Evolutionary conservation across 2,888 invertebrate genomes (phyloP).

Genomic region (Prenolepis imparis): DNA sequence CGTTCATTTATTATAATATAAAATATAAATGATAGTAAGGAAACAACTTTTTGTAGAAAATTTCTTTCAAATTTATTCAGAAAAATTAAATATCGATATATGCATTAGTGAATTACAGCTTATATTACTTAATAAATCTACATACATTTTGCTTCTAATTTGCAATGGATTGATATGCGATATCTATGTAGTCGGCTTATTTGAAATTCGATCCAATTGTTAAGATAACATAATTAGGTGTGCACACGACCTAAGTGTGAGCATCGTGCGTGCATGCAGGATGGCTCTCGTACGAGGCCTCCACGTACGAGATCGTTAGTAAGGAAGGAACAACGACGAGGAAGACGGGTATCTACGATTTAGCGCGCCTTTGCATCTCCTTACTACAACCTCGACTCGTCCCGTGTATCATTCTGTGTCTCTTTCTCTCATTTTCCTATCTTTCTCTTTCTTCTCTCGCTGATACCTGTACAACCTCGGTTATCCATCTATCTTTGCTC

Average conservation of each 20-base stretch:
- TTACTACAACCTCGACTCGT: conserved; percentile 41
- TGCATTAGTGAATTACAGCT: too few relatives aligned
- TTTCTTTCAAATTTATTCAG: not conserved
- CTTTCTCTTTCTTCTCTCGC: conserved; percentile 71
- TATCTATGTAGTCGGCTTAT: not conserved
- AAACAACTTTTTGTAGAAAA: not conserved
- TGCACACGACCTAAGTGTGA: conserved; percentile 58
- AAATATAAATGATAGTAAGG: not conserved
- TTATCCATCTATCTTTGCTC: conserved; percentile 68
- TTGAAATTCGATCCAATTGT: not conserved
- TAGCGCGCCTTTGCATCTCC: conserved; percentile 75
- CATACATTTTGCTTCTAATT: not conserved
- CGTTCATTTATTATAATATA: not conserved
- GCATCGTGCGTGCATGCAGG: conserved; percentile 44
- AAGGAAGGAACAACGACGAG: conserved; percentile 75
- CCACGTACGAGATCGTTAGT: conserved; percentile 82
- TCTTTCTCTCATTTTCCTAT: conserved; percentile 59
- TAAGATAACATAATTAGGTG: not conserved
- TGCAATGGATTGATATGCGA: not conserved
- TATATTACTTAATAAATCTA: not conserved
- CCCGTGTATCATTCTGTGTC: conserved; percentile 62
- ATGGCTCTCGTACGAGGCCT: conserved; percentile 58
- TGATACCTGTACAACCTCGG: conserved; percentile 71
- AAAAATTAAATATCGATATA: not conserved
- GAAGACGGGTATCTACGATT: conserved; percentile 74